Evolutionary conservation across 2,113 vertebrate species (phyloP).

Genomic region (Dipodomys spectabilis): DNA sequence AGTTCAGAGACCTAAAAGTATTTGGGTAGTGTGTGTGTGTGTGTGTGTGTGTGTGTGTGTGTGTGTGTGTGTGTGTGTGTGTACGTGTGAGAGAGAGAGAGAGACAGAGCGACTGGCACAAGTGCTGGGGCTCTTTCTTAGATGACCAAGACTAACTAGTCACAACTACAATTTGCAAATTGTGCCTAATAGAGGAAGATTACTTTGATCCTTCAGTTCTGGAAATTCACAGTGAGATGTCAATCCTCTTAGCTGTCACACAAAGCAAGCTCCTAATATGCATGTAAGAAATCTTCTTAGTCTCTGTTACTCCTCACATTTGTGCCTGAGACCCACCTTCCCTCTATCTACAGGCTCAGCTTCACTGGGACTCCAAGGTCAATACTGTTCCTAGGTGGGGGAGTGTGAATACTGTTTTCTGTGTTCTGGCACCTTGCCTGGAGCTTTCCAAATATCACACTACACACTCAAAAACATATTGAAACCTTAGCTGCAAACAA

Average conservation of each 20-base stretch:
- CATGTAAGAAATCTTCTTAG: background rate
- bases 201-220: conserved; percentile 1
- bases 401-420: background rate
- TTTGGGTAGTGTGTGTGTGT: background rate
- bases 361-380: background rate
- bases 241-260: background rate
- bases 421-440: background rate
- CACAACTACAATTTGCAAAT: conserved; percentile 9
- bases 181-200: conserved; percentile 11
- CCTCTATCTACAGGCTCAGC: background rate
- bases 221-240: background rate
- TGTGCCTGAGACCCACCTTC: background rate
- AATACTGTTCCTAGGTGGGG: background rate
- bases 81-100: too few relatives aligned
- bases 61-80: too few relatives aligned
- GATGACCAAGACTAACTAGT: background rate
- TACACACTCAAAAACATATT: background rate
- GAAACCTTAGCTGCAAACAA: conserved; percentile 10
- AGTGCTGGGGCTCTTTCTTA: too few relatives aligned
- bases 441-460: background rate
- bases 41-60: too few relatives aligned
- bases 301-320: conserved; percentile 26
- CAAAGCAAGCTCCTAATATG: background rate
- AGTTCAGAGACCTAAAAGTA: conserved; percentile 18
- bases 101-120: too few relatives aligned